These are phyloP conservation scores for Spatulosminthurus flaviceps DNA, from an alignment of 2,888 invertebrate species.

Conservation along the genomic window DNA sequence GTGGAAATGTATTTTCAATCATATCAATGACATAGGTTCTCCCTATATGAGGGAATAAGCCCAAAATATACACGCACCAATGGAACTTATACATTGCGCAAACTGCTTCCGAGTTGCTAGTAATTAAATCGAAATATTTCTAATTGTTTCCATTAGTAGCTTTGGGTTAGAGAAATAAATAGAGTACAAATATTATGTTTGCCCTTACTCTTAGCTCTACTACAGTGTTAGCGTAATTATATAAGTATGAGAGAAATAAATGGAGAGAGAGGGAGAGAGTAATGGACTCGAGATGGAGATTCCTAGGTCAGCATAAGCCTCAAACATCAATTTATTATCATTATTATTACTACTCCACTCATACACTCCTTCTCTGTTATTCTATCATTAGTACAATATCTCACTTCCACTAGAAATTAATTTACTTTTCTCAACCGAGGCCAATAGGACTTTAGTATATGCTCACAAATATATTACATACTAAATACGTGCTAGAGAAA, in stretches of 20 bases:
- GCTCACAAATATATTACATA: no score
- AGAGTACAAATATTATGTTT: neutral
- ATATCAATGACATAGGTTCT: no score
- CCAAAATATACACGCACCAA: neutral
- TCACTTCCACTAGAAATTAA: neutral
- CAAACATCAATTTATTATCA: no score
- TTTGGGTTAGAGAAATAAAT: neutral
- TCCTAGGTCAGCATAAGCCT: no score
- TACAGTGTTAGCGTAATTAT: no score
- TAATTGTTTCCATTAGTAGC: constrained; percentile 3
- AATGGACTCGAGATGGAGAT: neutral
- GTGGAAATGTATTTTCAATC: no score
- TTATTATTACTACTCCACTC: no score
- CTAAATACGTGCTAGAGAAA: no score
- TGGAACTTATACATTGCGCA: neutral
- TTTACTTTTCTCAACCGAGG: neutral
- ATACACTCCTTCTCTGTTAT: neutral
- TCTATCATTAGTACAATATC: constrained; percentile 2
- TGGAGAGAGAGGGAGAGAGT: neutral
- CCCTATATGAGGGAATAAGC: no score
- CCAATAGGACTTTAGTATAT: neutral
- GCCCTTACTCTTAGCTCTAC: no score
- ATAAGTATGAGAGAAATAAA: no score
- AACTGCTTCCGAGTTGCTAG: neutral
- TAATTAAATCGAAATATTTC: constrained; percentile 9